Evolutionary conservation across 92 coral and sea anemone species (phyloP).

Genomic region (Palythoa heliodiscus): DNA sequence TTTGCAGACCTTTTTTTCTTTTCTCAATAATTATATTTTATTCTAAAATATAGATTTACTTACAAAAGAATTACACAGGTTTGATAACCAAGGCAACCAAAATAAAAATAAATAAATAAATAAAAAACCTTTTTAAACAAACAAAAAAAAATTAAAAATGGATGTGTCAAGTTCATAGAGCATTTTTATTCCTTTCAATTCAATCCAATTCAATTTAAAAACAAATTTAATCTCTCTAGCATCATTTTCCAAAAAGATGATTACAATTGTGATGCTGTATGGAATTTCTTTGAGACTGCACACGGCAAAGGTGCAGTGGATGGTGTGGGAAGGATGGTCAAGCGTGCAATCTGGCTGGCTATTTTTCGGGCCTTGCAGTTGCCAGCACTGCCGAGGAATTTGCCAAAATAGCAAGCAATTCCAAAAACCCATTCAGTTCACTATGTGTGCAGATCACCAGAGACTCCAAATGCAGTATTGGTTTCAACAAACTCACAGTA

Average conservation of each 20-base stretch:
- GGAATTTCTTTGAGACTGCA: slow-evolving; percentile 59
- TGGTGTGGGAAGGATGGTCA: slow-evolving; percentile 51
- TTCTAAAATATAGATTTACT: too few species aligned
- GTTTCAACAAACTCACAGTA: slow-evolving; percentile 30
- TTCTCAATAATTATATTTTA: too few species aligned
- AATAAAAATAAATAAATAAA: too few species aligned
- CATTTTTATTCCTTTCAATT: too few species aligned
- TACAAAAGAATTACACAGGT: too few species aligned
- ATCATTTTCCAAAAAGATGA: slow-evolving; percentile 43
- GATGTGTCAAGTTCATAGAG: too few species aligned
- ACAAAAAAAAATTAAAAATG: too few species aligned
- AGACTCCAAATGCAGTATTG: slow-evolving; percentile 21
- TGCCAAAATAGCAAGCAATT: slow-evolving; percentile 40
- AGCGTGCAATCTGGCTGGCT: slow-evolving; percentile 51
- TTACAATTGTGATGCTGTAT: slow-evolving; percentile 39
- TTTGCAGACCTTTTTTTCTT: slow-evolving; percentile 73
- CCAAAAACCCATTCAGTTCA: slow-evolving; percentile 25
- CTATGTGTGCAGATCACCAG: slow-evolving; percentile 30
- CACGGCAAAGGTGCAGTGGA: slow-evolving; percentile 60
- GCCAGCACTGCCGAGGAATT: slow-evolving; percentile 47
- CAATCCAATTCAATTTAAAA: too few species aligned
- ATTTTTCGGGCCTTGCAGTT: slow-evolving; percentile 53
- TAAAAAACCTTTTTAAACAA: too few species aligned
- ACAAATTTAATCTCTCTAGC: neutral
- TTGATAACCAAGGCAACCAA: too few species aligned